Evolutionary conservation across 2,888 invertebrate species (phyloP).

Genomic region (Cryptus armator): DNA sequence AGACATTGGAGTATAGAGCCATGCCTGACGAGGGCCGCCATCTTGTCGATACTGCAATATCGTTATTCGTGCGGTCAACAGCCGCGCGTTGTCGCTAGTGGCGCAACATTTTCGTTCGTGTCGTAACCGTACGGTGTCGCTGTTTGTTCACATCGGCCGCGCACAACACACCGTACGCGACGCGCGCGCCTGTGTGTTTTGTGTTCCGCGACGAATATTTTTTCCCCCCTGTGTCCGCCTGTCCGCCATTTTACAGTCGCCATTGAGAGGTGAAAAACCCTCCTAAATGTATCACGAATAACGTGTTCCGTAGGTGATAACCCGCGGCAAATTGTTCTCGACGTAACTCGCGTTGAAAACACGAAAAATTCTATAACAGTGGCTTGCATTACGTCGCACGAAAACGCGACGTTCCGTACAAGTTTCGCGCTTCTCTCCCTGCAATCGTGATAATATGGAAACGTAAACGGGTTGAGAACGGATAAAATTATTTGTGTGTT

Average conservation of each 20-base stretch:
- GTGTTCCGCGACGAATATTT: conserved; percentile 35
- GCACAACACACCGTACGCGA: conserved; percentile 8
- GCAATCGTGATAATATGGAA: not conserved
- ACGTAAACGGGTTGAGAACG: conserved; percentile 14
- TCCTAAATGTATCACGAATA: conserved; percentile 86
- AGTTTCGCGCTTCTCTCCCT: conserved; percentile 10
- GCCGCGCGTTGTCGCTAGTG: conserved; percentile 60
- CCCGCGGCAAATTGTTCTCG: conserved; percentile 41
- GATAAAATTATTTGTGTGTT: not conserved
- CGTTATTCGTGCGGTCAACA: not conserved
- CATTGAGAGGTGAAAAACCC: conserved; percentile 95
- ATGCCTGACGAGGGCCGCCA: conserved; percentile 88
- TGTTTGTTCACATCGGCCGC: conserved; percentile 22
- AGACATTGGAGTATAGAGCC: conserved; percentile 79
- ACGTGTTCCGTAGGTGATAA: conserved; percentile 42
- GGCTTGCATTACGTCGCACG: not conserved
- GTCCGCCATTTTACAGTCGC: conserved; percentile 97
- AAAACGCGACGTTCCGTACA: not conserved
- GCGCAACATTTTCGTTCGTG: not conserved
- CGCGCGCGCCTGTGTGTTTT: conserved; percentile 43
- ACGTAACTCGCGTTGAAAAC: not conserved
- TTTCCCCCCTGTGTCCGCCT: conserved; percentile 69
- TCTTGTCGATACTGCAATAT: conserved; percentile 83
- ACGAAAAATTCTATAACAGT: not conserved
- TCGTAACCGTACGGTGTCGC: conserved; percentile 14